These are phyloP conservation scores for Distichodus sexfasciatus DNA, from an alignment of 2,797 vertebrate species.

Conservation along the genomic window DNA sequence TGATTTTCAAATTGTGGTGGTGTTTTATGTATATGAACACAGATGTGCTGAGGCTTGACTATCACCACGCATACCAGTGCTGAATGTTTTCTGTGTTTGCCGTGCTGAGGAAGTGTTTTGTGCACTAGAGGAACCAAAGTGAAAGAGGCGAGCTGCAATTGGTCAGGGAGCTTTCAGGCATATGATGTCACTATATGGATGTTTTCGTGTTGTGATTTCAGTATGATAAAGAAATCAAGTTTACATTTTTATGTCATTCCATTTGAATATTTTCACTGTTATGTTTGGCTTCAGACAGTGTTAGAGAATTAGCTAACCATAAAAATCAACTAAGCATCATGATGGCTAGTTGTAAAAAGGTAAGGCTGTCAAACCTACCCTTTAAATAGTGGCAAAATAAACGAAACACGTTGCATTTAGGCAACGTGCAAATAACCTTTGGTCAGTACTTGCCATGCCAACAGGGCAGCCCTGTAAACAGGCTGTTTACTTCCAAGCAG, in stretches of 20 bases:
- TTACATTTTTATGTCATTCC: constrained; percentile 43
- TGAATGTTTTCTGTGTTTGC: no score
- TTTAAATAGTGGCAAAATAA: no score
- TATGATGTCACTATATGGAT: constrained; percentile 8
- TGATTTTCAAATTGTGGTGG: neutral
- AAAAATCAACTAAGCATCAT: neutral
- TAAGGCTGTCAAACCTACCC: no score
- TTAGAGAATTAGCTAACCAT: neutral
- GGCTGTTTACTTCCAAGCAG: no score
- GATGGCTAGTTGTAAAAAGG: no score
- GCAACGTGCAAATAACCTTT: no score
- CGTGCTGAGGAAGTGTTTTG: neutral
- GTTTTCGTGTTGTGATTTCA: constrained; percentile 24
- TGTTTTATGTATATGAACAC: neutral
- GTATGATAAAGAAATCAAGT: constrained; percentile 19
- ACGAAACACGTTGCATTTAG: no score
- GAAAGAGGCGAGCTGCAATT: no score
- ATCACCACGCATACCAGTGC: neutral
- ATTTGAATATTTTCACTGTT: neutral
- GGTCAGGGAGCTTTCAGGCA: no score
- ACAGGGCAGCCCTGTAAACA: no score
- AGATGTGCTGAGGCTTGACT: neutral
- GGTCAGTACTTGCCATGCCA: no score
- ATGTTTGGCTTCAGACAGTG: neutral
- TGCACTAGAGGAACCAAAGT: constrained; percentile 29